These are phyloP conservation scores for Tryphoninae sp. DNA, from an alignment of 2,888 invertebrate genomes.

Conservation along the genomic window DNA sequence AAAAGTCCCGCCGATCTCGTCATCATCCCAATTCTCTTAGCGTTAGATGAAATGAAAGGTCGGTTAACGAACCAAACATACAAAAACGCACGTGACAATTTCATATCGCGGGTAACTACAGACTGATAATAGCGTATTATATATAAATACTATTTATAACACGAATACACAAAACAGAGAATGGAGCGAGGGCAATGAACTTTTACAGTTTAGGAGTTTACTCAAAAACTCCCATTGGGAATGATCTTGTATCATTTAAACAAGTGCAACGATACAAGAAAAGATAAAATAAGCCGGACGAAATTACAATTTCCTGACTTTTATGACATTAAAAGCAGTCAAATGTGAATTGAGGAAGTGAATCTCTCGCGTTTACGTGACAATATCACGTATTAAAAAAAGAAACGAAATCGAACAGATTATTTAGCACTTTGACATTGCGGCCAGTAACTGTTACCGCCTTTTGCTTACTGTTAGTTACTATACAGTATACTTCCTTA, in stretches of 20 bases:
- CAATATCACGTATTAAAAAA: conserved; percentile 63
- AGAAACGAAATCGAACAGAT: conserved; percentile 59
- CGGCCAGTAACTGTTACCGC: conserved; percentile 77
- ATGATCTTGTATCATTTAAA: conserved; percentile 3
- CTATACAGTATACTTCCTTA: conserved; percentile 8
- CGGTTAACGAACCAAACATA: neutral
- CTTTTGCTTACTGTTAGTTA: conserved; percentile 39
- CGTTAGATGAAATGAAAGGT: conserved; percentile 27
- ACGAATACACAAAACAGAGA: conserved; percentile 11
- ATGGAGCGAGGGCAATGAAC: conserved; percentile 24
- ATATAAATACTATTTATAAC: conserved; percentile 53
- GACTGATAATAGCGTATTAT: conserved; percentile 64
- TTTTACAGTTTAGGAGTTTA: conserved; percentile 35
- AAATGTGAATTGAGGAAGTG: conserved; percentile 17
- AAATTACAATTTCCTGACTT: conserved; percentile 21
- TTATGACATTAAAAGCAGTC: conserved; percentile 46
- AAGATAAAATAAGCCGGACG: conserved; percentile 7
- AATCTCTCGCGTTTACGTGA: conserved; percentile 59
- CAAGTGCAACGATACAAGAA: conserved; percentile 7
- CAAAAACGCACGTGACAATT: conserved; percentile 44
- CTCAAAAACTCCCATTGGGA: neutral
- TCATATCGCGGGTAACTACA: conserved; percentile 57
- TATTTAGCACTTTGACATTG: conserved; percentile 71
- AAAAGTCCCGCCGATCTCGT: conserved; percentile 37
- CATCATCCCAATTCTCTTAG: conserved; percentile 27